phyloP scores from a whole-genome alignment of 2,888 invertebrate genomes.

The Drosophila anomelani region DNA sequence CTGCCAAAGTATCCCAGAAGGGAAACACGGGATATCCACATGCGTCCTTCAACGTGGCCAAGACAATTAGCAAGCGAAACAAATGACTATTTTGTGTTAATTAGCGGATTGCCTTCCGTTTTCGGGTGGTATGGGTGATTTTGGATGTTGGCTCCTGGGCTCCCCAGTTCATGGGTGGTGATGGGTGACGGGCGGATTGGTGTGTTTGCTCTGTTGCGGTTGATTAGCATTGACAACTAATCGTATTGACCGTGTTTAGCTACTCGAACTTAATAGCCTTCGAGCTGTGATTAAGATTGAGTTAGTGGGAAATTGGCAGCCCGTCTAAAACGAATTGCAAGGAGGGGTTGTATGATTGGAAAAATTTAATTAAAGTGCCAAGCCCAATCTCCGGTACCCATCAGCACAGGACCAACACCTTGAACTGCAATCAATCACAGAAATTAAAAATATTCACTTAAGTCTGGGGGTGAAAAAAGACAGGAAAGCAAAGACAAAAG shows the following conservation, averaged over 20 bases:
- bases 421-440: conserved; percentile 56
- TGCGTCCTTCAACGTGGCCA: conserved; percentile 13
- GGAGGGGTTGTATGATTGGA: neutral
- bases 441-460: conserved; percentile 57
- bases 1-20: conserved; percentile 5
- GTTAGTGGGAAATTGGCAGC: conserved; percentile 7
- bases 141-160: neutral
- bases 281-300: conserved; percentile 33
- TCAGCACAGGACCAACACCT: neutral
- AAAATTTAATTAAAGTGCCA: conserved; percentile 20
- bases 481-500: conserved; percentile 17
- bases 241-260: conserved; percentile 49
- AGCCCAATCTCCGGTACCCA: conserved; percentile 3
- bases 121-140: conserved; percentile 4
- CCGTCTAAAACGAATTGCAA: conserved; percentile 1
- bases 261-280: conserved; percentile 45
- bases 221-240: conserved; percentile 44
- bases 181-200: conserved; percentile 9
- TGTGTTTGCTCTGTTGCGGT: conserved; percentile 18
- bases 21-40: conserved; percentile 12
- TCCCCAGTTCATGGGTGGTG: neutral
- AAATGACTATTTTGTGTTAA: conserved; percentile 65
- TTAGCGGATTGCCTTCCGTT: conserved; percentile 36
- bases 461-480: neutral
- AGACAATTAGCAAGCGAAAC: conserved; percentile 69